Conservation (phyloP, 2,113 vertebrate species). For the Montifringilla adamsi region DNA sequence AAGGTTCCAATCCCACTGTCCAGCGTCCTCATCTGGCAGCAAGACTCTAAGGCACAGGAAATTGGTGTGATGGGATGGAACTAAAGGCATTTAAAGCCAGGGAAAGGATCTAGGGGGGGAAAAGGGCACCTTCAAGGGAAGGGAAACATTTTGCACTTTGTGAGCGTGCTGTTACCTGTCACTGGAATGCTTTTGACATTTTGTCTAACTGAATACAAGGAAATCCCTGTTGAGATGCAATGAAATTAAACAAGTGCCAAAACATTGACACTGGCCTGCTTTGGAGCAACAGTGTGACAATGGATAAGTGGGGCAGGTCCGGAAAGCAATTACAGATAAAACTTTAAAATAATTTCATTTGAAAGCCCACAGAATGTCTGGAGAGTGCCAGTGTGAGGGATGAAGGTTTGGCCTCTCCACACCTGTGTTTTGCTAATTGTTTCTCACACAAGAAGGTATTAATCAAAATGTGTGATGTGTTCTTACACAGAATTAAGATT, state of each 20-base stretch:
- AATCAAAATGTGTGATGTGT: not conserved
- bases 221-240: not conserved
- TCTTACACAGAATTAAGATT: not conserved
- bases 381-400: not conserved
- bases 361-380: not conserved
- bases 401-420: not conserved
- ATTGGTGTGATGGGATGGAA: constrained; percentile 30
- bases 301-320: not conserved
- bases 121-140: constrained; percentile 34
- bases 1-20: constrained; percentile 96
- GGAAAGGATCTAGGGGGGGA: constrained; percentile 29
- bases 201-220: not conserved
- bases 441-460: not conserved
- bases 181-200: not conserved
- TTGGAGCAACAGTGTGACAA: not conserved
- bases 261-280: not conserved
- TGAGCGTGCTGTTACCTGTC: not conserved
- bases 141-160: not conserved
- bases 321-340: not conserved
- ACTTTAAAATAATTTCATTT: not conserved
- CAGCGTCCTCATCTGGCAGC: constrained; percentile 91
- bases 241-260: not conserved
- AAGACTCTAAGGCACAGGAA: constrained; percentile 78
- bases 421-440: not conserved
- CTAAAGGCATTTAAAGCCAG: constrained; percentile 60